Base-by-base conservation (phyloP, 2,888 invertebrate genomes). In the Odontothrips loti region DNA sequence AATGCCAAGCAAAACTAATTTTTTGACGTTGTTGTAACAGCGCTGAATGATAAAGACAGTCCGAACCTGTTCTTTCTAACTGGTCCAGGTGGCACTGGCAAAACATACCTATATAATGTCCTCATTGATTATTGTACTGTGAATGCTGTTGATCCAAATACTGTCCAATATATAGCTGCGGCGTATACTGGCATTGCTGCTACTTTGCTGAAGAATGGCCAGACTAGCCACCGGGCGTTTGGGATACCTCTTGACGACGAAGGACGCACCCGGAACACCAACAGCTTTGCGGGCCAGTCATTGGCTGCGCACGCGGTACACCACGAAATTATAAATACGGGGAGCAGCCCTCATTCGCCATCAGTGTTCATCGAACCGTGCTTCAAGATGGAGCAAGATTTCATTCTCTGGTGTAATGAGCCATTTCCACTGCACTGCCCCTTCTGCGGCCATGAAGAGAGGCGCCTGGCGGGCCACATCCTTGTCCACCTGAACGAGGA, bases 61-160 rank as follows among this genome's bases (percentile, higher is more conserved):
- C 75, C 80, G 48, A 23, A 80, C 63, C 82, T n/a, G 6, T 83
- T 85, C 79, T 86, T 86, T 83, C 47, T 87, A 2, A 86, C 87
- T 83, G 86, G 85, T 3, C 86, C 87, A 4, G 86, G 86, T 6
- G 87, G 87, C 4, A 85, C 85, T 51, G 87, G 87, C 4, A 87
- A 87, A 83, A 87, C 86, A 1, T 86, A 83, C 81, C 63, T 85
- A 10, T 85, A 84, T 81, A 80, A 80, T 63, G 75, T 79, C 1
- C 48, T 84, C n/a, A 80, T 81, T 47, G 4, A 81, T 27, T 48
- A 68, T 63, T n/a, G n/a, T n/a, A n/a, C n/a, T n/a, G n/a, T n/a
- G n/a, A n/a, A n/a, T n/a, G n/a, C n/a, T n/a, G 51, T 80, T 20
- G 78, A 23, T 27, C 27, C 47, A 63, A 51, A 43, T 27, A 80